A percentile compares a stretch with the other conserved stretches of the same genome.
Evolutionary conservation across 30 jellyfish, hydroid and myxozoan genomes (phyloP).

Genomic region (Aurelia sp.): DNA sequence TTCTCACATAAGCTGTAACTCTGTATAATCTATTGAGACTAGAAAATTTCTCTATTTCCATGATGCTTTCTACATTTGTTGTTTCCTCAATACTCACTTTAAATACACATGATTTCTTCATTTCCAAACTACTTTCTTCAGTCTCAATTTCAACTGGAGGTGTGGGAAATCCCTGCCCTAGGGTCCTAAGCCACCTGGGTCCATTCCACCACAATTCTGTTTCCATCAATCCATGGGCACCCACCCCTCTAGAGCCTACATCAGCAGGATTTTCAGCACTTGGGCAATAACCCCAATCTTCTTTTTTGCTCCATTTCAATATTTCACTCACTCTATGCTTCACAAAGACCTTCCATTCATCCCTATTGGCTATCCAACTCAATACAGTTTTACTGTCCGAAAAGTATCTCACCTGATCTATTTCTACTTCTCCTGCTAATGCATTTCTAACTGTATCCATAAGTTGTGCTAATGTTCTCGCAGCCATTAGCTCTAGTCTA

Average conservation of each 20-base stretch:
- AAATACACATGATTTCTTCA: background rate
- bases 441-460: no score
- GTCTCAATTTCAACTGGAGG: constrained; percentile 9
- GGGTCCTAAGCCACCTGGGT: constrained; percentile 37
- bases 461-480: no score
- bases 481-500: no score
- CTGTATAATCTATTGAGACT: background rate
- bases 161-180: constrained; percentile 36
- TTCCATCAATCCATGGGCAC: background rate
- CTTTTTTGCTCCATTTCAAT: no score
- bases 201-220: constrained; percentile 58
- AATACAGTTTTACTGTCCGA: no score
- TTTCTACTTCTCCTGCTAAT: no score
- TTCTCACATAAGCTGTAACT: constrained; percentile 39
- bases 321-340: no score
- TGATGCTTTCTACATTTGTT: background rate
- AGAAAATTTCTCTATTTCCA: background rate
- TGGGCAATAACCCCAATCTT: no score
- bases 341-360: no score
- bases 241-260: background rate
- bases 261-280: no score
- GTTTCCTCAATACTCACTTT: background rate
- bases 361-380: no score
- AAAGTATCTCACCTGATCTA: no score
- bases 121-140: background rate